phyloP scores from a whole-genome alignment of 1,140 invertebrate species.

The Andricus grossulariae region DNA sequence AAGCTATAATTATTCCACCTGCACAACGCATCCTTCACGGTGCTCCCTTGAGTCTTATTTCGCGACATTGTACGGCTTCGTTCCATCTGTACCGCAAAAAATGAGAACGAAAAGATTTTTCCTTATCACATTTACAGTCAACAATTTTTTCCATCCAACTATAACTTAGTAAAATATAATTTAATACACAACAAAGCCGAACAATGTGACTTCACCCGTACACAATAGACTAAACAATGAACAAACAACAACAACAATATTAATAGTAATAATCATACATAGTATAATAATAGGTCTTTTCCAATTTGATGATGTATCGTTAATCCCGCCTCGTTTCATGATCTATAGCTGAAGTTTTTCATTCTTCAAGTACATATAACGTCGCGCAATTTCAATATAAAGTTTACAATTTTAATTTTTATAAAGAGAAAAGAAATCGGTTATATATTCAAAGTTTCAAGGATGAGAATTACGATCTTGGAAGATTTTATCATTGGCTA shows the following conservation, averaged over 20 bases:
- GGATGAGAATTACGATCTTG: slow-evolving; percentile 19
- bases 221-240: slow-evolving; percentile 72
- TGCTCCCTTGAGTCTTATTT: slow-evolving; percentile 55
- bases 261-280: slow-evolving; percentile 56
- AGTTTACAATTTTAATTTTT: too few relatives aligned
- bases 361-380: not conserved
- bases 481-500: slow-evolving; percentile 58
- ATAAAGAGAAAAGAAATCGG: too few relatives aligned
- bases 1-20: slow-evolving; percentile 59
- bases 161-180: slow-evolving; percentile 25
- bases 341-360: not conserved
- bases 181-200: slow-evolving; percentile 58
- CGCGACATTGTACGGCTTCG: slow-evolving; percentile 67
- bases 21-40: slow-evolving; percentile 45
- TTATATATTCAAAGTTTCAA: not conserved
- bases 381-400: not conserved
- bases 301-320: slow-evolving; percentile 8
- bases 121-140: slow-evolving; percentile 32
- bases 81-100: slow-evolving; percentile 37
- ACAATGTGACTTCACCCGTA: slow-evolving; percentile 66
- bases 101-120: not conserved
- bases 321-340: slow-evolving; percentile 11
- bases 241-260: slow-evolving; percentile 74
- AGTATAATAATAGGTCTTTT: slow-evolving; percentile 40
- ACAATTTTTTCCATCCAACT: not conserved